Base-by-base conservation (phyloP, 2,113 vertebrate species). In the Elachura formosa region DNA sequence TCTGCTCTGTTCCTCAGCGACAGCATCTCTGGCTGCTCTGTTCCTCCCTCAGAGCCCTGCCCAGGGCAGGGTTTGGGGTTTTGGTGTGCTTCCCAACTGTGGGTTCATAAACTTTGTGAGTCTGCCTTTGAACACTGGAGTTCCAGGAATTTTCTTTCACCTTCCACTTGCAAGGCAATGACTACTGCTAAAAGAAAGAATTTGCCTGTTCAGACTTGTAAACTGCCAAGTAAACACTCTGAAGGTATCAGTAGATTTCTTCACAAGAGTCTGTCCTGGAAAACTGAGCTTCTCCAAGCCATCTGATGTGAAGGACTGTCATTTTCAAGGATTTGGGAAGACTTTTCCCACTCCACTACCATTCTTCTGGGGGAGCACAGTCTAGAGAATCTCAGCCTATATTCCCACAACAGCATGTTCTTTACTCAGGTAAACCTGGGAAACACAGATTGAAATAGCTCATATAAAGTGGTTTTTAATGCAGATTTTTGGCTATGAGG, bases 311-410 rank as follows among this genome's bases (percentile, higher is more conserved):
- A 49, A 88, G 25, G 61, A 94, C 24, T 80, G 31, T 71, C n/a
- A 55, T 91, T 90, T 96, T 94, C 86, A 92, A 94, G 89, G 93
- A 61, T 80, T 94, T 84, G 64, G 45, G 66, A 83, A 94, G 82
- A 89, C 72, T 62, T 26, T 68, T 28, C 26, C 72, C 63, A 71
- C 66, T 90, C 93, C 68, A 48, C 58, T 36, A 46, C 29, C 84
- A 24, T 61, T 33, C 41, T 85, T 79, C 76, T 51, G 2, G 7
- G 9, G 17, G 5, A 85, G 18, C 46, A 63, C 69, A 79, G 43
- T 34, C 2, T 4, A 34, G 56, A 51, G 38, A n/a, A 58, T 48
- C 29, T 69, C 75, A 58, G 62, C 16, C 58, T 46, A 6, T 29
- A 28, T 49, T 49, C 21, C 24, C 9, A 22, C 21, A 29, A 7